Conservation (phyloP, 2,888 invertebrate genomes). For the Liopterus haemorrhoidalis region DNA sequence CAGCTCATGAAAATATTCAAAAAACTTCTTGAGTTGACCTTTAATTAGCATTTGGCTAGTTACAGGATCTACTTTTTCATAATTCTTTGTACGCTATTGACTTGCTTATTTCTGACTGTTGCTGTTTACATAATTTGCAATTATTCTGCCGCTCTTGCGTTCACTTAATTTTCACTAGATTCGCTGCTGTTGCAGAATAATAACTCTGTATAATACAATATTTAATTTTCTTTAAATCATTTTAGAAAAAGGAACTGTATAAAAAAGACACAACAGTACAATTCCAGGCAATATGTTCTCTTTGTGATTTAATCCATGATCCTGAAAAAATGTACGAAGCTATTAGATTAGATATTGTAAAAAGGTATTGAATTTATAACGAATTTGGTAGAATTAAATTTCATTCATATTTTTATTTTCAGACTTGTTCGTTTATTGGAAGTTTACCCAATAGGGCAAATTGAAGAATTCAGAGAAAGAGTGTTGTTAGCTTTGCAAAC, state of each 20-base stretch:
- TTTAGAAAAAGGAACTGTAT: slow-evolving; percentile 44
- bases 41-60: too few relatives aligned
- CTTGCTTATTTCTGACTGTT: too few relatives aligned
- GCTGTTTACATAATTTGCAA: too few relatives aligned
- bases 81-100: too few relatives aligned
- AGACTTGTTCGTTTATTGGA: slow-evolving; percentile 43
- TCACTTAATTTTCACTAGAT: too few relatives aligned
- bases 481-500: slow-evolving; percentile 41
- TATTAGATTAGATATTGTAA: slow-evolving; percentile 42
- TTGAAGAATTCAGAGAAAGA: slow-evolving; percentile 42
- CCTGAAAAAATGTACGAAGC: slow-evolving; percentile 47
- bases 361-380: slow-evolving; percentile 37
- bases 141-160: too few relatives aligned
- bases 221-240: slow-evolving; percentile 5
- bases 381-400: too few relatives aligned
- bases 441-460: slow-evolving; percentile 32
- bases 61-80: too few relatives aligned
- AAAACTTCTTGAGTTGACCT: too few relatives aligned
- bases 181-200: too few relatives aligned
- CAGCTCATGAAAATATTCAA: too few relatives aligned
- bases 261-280: slow-evolving; percentile 38
- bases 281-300: slow-evolving; percentile 44
- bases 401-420: slow-evolving; percentile 9
- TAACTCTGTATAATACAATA: too few relatives aligned
- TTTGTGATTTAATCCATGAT: slow-evolving; percentile 45